Evolutionary conservation across 2,888 invertebrate species (phyloP).

Genomic region (Sphaerophoria rueppellii): DNA sequence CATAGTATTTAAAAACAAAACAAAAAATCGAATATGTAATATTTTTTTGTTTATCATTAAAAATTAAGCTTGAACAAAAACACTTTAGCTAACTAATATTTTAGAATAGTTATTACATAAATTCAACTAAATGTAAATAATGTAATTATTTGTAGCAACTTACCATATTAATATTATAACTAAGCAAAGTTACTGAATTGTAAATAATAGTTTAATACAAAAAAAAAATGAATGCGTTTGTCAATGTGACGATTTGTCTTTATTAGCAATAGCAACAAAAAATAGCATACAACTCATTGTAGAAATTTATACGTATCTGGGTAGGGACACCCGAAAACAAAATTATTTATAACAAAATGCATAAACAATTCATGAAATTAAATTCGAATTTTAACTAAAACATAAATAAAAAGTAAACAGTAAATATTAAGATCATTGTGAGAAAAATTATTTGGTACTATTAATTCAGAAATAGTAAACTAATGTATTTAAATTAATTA

Average conservation of each 20-base stretch:
- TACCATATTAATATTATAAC: slow-evolving; percentile 22
- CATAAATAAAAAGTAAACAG: slow-evolving; percentile 14
- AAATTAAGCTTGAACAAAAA: slow-evolving; percentile 15
- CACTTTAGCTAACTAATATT: slow-evolving; percentile 55
- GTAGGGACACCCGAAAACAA: slow-evolving; percentile 48
- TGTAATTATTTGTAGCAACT: slow-evolving; percentile 22
- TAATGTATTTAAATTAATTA: slow-evolving; percentile 52
- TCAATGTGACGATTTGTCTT: slow-evolving; percentile 31
- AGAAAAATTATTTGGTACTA: slow-evolving; percentile 71
- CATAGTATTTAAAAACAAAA: slow-evolving; percentile 68
- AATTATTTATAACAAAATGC: slow-evolving; percentile 31
- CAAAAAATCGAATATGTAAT: no score
- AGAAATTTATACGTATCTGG: slow-evolving; percentile 72
- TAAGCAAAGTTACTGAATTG: slow-evolving; percentile 20
- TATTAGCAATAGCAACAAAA: slow-evolving; percentile 27
- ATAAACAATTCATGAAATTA: slow-evolving; percentile 49
- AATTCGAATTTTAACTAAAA: slow-evolving; percentile 14
- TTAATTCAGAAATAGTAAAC: slow-evolving; percentile 46
- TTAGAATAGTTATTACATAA: slow-evolving; percentile 39
- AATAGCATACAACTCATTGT: slow-evolving; percentile 56
- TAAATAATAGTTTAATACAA: slow-evolving; percentile 53
- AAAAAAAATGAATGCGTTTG: background rate
- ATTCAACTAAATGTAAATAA: slow-evolving; percentile 46
- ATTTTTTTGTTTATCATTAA: slow-evolving; percentile 54
- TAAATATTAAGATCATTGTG: slow-evolving; percentile 55